Evolutionary conservation across 2,113 vertebrate species (phyloP), one percentile per base, ranked within the genome.

Genomic region (Phaethon lepturus): DNA sequence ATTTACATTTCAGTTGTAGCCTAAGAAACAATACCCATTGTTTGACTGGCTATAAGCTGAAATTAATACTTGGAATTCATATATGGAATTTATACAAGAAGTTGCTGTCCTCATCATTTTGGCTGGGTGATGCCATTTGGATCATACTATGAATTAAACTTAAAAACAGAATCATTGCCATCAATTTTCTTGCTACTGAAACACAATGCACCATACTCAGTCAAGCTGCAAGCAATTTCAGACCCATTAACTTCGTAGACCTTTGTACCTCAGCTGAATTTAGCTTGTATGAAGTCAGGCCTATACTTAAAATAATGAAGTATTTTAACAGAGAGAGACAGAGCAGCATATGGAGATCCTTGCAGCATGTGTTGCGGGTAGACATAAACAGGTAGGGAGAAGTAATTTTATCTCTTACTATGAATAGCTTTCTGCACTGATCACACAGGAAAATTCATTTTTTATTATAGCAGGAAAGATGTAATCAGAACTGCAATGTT

Each of bases 141-240:
- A 73, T 24, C 7, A 35, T 53, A 26, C 24, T 45, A 10, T 68
- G 35, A 79, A 94, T 90, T 84, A 17, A 76, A 42, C 58, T 87
- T 86, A 45, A 79, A 93, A 96, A 8, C 17, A 69, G 87, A 75
- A 73, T 74, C 23, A 40, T 45, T 89, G 52, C 24, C 19, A 35
- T 79, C 49, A 89, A 24, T 94, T 85, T 95, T 87, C 77, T 71
- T 86, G 24, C 66, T 68, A 12, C 42, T 87, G 40, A 66, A 93
- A 62, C 3, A 59, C 6, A 9, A 33, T 81, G 44, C 24, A 78
- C 29, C 40, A 35, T 44, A 77, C 90, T 93, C 88, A 92, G 44
- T 82, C 66, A 92, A 87, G 64, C 76, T 93, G 80, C 76, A 91
- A 89, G 83, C 60, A 79, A 45, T 95, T 95, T 92, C 52, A 92